Evolutionary conservation across 2,888 invertebrate genomes (phyloP).

Genomic region (Lycophotia porphyrea): DNA sequence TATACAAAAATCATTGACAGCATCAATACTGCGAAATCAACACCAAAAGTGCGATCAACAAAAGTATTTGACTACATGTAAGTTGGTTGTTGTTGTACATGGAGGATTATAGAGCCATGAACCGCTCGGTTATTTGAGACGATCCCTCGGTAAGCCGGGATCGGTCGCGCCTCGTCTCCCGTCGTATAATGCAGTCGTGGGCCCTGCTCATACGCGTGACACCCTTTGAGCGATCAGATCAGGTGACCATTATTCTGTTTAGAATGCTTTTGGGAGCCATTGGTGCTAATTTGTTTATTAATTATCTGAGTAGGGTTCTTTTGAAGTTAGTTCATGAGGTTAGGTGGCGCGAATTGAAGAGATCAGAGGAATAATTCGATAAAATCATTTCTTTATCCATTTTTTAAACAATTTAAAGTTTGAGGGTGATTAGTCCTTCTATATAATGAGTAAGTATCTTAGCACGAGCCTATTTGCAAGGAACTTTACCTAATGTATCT

Average conservation of each 20-base stretch:
- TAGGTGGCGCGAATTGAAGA: not conserved
- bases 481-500: no score
- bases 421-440: not conserved
- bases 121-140: conserved; percentile 82
- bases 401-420: not conserved
- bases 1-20: conserved; percentile 30
- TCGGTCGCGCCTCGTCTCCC: conserved; percentile 73
- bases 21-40: not conserved
- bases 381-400: not conserved
- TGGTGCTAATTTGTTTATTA: conserved; percentile 10
- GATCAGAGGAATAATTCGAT: not conserved
- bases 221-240: conserved; percentile 30
- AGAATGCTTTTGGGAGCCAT: conserved; percentile 12
- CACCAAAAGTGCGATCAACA: conserved; percentile 28
- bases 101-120: conserved; percentile 83
- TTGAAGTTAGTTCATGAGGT: conserved; percentile 6
- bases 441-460: not conserved
- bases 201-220: conserved; percentile 44
- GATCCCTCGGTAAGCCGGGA: conserved; percentile 84
- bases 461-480: no score
- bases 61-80: conserved; percentile 76
- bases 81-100: conserved; percentile 83
- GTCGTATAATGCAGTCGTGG: conserved; percentile 54
- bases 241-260: conserved; percentile 21
- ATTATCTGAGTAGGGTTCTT: not conserved